Evolutionary conservation across 2,888 invertebrate genomes (phyloP), one percentile per base, ranked within the genome.

Genomic region (Heliconius cydno): DNA sequence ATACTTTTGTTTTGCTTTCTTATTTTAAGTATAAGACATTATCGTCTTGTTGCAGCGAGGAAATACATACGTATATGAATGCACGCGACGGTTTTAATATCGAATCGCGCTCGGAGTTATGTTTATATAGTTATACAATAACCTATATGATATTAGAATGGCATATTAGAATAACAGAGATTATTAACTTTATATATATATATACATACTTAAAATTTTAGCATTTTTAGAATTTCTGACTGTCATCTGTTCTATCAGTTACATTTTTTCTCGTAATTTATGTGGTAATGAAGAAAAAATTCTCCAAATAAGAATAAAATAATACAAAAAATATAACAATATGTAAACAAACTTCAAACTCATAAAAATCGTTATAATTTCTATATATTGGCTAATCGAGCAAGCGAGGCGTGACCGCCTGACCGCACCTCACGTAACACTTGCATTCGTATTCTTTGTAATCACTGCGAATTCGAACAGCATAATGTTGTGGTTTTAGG

Each of bases 331-430:
- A 7, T 52, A 52, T 3, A 52, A 68, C 13, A 25, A 41, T 68
- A 41, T 70, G 41, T 15, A 70, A 70, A 46, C 25, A 70, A n/a
- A 70, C 41, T 70, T 15, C n/a, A 60, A 41, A n/a, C 10, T 38
- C 7, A 73, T 79, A 28, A 52, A 63, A 77, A 70, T 74, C 41
- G 75, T n/a, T 75, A n/a, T 76, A 72, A 70, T 79, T 68, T 52
- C 74, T 83, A 82, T 82, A 82, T 76, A 84, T 84, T 82, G 82
- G 67, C 73, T 82, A 81, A 85, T 84, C 76, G 83, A 84, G 85
- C 86, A 85, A 88, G 83, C 83, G 84, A 85, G 80, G 87, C 88
- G 86, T 82, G 82, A 82, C 82, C 80, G 77, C 80, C 76, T 66
- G 74, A 83, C 81, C 82, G 82, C 81, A 30, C 75, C 67, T 66